These are phyloP conservation scores for Drosophila fulvimacula DNA, from an alignment of 2,888 invertebrate species.

Conservation along the genomic window DNA sequence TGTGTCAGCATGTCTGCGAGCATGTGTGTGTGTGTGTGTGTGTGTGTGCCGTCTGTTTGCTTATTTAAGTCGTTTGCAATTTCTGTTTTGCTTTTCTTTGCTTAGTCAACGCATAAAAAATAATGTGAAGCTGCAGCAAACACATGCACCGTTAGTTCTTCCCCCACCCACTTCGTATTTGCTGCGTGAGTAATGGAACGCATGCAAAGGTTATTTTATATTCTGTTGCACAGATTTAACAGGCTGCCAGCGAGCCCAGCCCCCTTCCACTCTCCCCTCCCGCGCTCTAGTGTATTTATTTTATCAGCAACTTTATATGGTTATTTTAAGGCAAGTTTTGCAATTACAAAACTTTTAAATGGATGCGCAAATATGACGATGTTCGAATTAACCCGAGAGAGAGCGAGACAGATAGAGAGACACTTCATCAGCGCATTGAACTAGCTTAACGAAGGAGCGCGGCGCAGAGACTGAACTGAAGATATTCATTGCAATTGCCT, in stretches of 20 bases:
- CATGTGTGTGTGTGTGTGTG: conserved; percentile 16
- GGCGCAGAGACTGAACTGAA: not conserved
- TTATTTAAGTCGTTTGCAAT: conserved; percentile 78
- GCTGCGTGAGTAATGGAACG: conserved; percentile 38
- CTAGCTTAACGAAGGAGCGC: not conserved
- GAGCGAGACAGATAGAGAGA: not conserved
- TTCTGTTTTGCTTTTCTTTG: conserved; percentile 73
- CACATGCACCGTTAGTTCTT: conserved; percentile 43
- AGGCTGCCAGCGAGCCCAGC: not conserved
- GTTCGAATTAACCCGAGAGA: conserved; percentile 13
- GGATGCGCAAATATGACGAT: conserved; percentile 44
- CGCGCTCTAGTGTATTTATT: conserved; percentile 22
- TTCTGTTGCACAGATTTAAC: conserved; percentile 46
- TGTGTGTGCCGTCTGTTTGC: conserved; percentile 55
- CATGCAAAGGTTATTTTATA: conserved; percentile 56
- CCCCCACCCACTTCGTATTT: conserved; percentile 17
- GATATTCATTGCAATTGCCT: not conserved
- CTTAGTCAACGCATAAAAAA: conserved; percentile 75
- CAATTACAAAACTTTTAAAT: conserved; percentile 65
- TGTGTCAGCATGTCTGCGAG: conserved; percentile 4
- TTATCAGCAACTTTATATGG: conserved; percentile 55
- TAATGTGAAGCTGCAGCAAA: conserved; percentile 65
- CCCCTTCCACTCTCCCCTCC: not conserved
- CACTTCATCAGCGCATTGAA: conserved; percentile 1
- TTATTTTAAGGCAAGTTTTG: conserved; percentile 59